A percentile compares a stretch with the other conserved stretches of the same genome.
phyloP scores from a whole-genome alignment of 2,888 invertebrate genomes.

The Morpho deidamia region DNA sequence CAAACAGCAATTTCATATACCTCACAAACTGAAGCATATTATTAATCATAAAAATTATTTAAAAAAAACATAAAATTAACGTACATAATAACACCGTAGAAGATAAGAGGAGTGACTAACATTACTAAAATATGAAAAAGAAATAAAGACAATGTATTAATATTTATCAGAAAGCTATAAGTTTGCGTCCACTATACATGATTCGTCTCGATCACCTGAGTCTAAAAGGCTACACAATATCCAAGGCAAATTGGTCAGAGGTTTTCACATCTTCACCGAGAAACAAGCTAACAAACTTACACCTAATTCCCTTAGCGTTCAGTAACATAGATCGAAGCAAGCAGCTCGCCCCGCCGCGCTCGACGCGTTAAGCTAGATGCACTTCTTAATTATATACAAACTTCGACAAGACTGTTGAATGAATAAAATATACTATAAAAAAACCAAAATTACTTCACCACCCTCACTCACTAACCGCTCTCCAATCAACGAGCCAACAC shows the following conservation, averaged over 20 bases:
- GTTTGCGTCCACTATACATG: slow-evolving; percentile 70
- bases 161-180: slow-evolving; percentile 63
- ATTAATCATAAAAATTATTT: slow-evolving; percentile 46
- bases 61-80: slow-evolving; percentile 59
- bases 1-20: slow-evolving; percentile 68
- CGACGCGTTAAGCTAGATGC: slow-evolving; percentile 53
- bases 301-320: slow-evolving; percentile 30
- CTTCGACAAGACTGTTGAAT: slow-evolving; percentile 31
- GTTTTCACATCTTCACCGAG: slow-evolving; percentile 66
- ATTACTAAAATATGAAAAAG: slow-evolving; percentile 67
- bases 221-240: slow-evolving; percentile 76
- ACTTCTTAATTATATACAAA: slow-evolving; percentile 68
- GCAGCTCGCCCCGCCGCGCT: slow-evolving; percentile 52
- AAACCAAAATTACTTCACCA: slow-evolving; percentile 43
- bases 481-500: slow-evolving; percentile 17
- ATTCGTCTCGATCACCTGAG: slow-evolving; percentile 63
- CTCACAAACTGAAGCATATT: slow-evolving; percentile 75
- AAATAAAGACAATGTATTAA: slow-evolving; percentile 39
- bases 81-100: slow-evolving; percentile 58
- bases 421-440: slow-evolving; percentile 32
- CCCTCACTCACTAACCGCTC: slow-evolving; percentile 32
- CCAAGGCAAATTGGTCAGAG: slow-evolving; percentile 78
- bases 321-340: slow-evolving; percentile 56
- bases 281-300: slow-evolving; percentile 69
- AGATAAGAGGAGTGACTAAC: slow-evolving; percentile 60